Conservation (phyloP, 2,113 vertebrate genomes). For the Edolisoma coerulescens region DNA sequence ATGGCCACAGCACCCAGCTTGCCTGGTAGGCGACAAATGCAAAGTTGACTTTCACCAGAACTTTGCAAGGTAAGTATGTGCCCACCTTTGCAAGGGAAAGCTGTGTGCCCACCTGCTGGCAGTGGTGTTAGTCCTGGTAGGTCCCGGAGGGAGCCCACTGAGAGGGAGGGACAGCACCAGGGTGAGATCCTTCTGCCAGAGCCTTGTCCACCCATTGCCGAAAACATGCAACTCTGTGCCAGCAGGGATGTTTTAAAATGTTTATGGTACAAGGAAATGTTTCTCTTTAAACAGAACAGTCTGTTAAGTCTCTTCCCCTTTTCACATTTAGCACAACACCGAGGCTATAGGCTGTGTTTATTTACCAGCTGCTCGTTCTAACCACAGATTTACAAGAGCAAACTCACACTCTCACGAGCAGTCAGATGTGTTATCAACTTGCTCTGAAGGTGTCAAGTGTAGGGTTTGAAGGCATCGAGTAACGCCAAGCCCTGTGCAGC, state of each 20-base stretch:
- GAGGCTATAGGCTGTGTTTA: not conserved
- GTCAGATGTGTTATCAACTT: not conserved
- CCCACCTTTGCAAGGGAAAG: fast-evolving
- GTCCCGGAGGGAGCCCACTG: not conserved
- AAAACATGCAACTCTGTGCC: not conserved
- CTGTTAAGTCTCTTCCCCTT: conserved; percentile 47
- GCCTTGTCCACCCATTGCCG: fast-evolving
- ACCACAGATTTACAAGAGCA: not conserved
- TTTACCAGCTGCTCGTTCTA: not conserved
- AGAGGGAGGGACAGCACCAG: fast-evolving
- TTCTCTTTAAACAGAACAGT: conserved; percentile 49
- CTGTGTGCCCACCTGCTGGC: fast-evolving
- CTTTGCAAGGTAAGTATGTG: not conserved
- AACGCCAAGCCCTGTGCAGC: not conserved
- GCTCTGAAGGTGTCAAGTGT: not conserved
- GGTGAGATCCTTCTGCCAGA: not conserved
- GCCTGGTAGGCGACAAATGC: too few relatives aligned
- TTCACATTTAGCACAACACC: not conserved
- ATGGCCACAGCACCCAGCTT: fast-evolving
- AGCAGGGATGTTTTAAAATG: not conserved
- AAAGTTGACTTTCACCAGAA: fast-evolving
- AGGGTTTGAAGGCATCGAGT: not conserved
- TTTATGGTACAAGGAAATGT: conserved; percentile 23
- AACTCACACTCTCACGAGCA: not conserved
- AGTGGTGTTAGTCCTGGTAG: fast-evolving